A percentile compares a stretch with the other conserved stretches of the same genome.
Evolutionary conservation across 2,113 vertebrate species (phyloP).

Genomic region (Brienomyrus longianalis): DNA sequence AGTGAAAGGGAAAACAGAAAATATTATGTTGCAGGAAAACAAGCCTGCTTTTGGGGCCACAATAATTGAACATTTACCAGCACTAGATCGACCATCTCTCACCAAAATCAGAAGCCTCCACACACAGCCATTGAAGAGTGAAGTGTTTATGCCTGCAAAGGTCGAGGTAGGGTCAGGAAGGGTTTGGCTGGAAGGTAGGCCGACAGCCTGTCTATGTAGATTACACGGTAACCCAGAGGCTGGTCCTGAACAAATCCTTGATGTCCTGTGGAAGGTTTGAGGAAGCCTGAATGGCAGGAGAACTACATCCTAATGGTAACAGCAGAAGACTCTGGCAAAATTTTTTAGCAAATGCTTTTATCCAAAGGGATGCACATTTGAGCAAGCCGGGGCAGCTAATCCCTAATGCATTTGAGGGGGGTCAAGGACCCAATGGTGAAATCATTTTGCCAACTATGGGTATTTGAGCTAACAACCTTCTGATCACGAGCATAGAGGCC

Average conservation of each 20-base stretch:
- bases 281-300: neutral
- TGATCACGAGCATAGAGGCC: neutral
- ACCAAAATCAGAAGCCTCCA: neutral
- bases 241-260: neutral
- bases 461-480: neutral
- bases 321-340: neutral
- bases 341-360: neutral
- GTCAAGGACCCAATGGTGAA: neutral
- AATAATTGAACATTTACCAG: conserved; percentile 1
- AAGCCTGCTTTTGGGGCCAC: conserved; percentile 20
- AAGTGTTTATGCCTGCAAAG: neutral
- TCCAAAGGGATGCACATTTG: neutral
- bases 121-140: neutral
- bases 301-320: neutral
- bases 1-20: conserved; percentile 54
- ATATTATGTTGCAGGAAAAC: conserved; percentile 49
- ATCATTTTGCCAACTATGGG: neutral
- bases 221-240: neutral
- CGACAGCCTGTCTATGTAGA: neutral
- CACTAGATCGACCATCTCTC: neutral
- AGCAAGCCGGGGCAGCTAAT: neutral
- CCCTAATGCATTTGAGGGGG: neutral
- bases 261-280: neutral
- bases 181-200: neutral
- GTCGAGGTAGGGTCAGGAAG: neutral